Base-by-base conservation (phyloP, 2,888 invertebrate species). In the Philonicus albiceps region DNA sequence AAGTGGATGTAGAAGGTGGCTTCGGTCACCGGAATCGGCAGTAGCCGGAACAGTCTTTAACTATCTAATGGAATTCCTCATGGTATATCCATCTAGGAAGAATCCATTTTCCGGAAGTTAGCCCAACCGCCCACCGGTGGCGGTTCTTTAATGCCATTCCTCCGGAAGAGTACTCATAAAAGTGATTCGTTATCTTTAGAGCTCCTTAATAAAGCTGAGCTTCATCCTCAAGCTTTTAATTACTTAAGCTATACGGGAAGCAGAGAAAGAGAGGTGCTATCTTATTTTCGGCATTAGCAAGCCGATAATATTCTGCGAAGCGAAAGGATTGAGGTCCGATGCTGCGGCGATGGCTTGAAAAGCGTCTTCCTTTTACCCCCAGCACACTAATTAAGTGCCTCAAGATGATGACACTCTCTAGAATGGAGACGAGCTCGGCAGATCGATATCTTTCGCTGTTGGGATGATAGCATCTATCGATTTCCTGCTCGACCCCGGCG, bases 361-460 rank as follows among this genome's bases (percentile, higher is more conserved):
- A 78, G 78, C 49, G 53, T 55, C 81, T 83, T 83, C 81, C 37
- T 64, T 34, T 55, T n/a, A 55, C 0, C 37, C 0, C 37, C 22
- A n/a, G 64, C 22, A 19, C 64, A 83, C 81, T 83, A 83, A 83
- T 83, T 83, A 64, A 83, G 81, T 64, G 37, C 37, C 64, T 83
- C 64, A 83, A 83, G 81, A 83, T 64, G 64, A 83, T 83, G 81
- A 64, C 81, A 83, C 81, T 83, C 22, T 2, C 78, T n/a, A n/a
- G 49, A 30, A 49, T 64, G 55, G 34, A 64, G 37, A 2, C 64
- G 55, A 83, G 64, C 64, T 34, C 22, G 3, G 30, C 19, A 22
- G 55, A 30, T 64, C 81, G 22, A 83, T 83, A 83, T 83, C 64
- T n/a, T 78, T n/a, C 30, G 37, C 40, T 43, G 40, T 2, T 40